Evolutionary conservation across 1,140 invertebrate species (phyloP).

Genomic region (Cotesia chilonis): DNA sequence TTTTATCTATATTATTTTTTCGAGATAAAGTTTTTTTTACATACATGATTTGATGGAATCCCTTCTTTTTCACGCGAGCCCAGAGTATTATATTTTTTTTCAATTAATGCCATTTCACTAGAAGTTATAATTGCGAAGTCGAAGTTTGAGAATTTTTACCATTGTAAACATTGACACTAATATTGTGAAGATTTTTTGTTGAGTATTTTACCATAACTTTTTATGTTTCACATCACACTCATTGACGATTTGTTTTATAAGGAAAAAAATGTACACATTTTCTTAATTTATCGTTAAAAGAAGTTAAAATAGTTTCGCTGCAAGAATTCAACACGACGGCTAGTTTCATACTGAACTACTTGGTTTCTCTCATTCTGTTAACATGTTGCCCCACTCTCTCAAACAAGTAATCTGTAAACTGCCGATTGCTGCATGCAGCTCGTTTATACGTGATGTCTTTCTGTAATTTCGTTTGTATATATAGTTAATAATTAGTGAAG

Average conservation of each 20-base stretch:
- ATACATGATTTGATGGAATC: slow-evolving; percentile 70
- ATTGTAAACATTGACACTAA: background rate
- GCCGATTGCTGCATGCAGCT: slow-evolving; percentile 17
- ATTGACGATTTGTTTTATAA: background rate
- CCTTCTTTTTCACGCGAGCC: slow-evolving; percentile 70
- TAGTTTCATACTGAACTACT: slow-evolving; percentile 47
- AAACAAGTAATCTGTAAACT: slow-evolving; percentile 13
- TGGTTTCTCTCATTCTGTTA: slow-evolving; percentile 18
- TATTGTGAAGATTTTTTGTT: background rate
- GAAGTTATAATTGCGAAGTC: background rate
- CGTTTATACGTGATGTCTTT: slow-evolving; percentile 11
- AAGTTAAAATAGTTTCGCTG: background rate
- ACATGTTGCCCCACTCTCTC: slow-evolving; percentile 10
- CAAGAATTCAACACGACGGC: slow-evolving; percentile 42
- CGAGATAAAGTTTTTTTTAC: slow-evolving; percentile 43
- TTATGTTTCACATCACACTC: background rate
- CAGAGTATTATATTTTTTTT: slow-evolving; percentile 66
- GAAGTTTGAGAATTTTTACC: background rate
- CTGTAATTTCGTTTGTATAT: background rate
- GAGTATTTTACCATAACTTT: background rate
- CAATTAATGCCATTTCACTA: slow-evolving; percentile 63
- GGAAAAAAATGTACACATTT: slow-evolving; percentile 8
- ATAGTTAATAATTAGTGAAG: background rate
- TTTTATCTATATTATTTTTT: background rate
- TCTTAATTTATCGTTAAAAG: too few species aligned